A percentile compares a stretch with the other conserved stretches of the same genome.
These are phyloP conservation scores for Popillia japonica DNA, from an alignment of 1,140 invertebrate genomes.

Conservation along the genomic window DNA sequence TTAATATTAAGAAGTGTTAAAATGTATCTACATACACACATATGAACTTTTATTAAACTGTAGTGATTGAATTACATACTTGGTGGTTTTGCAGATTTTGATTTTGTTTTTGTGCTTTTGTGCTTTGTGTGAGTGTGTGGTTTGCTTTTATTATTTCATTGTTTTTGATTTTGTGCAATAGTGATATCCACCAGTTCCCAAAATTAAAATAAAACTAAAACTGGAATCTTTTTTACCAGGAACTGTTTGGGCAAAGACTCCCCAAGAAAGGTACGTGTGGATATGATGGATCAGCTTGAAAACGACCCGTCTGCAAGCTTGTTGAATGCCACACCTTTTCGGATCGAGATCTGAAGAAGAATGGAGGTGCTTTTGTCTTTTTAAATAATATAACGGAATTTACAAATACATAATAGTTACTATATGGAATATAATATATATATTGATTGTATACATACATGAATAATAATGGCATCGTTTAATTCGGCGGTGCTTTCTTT, in stretches of 20 bases:
- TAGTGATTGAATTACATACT: too few relatives aligned
- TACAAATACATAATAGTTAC: constrained; percentile 25
- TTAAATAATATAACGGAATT: not conserved
- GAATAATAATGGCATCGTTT: not conserved
- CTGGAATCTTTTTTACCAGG: constrained; percentile 25
- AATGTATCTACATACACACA: too few relatives aligned
- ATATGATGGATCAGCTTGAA: not conserved
- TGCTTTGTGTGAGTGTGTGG: constrained; percentile 18
- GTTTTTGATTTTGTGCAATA: constrained; percentile 18
- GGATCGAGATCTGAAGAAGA: not conserved
- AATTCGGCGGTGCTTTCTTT: not conserved
- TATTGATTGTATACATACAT: constrained; percentile 21
- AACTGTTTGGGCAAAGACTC: constrained; percentile 26
- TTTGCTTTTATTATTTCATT: too few relatives aligned
- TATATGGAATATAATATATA: not conserved
- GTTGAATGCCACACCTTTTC: not conserved
- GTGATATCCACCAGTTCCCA: not conserved
- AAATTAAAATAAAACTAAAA: constrained; percentile 6
- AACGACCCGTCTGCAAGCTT: not conserved
- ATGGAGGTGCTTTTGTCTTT: not conserved
- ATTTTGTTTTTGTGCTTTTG: constrained; percentile 22
- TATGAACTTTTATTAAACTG: too few relatives aligned
- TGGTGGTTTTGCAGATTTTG: constrained; percentile 10
- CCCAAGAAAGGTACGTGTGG: constrained; percentile 30
- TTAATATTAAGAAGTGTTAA: too few relatives aligned